Conservation (phyloP, 1,140 invertebrate species). For the Plutomurus gul region DNA sequence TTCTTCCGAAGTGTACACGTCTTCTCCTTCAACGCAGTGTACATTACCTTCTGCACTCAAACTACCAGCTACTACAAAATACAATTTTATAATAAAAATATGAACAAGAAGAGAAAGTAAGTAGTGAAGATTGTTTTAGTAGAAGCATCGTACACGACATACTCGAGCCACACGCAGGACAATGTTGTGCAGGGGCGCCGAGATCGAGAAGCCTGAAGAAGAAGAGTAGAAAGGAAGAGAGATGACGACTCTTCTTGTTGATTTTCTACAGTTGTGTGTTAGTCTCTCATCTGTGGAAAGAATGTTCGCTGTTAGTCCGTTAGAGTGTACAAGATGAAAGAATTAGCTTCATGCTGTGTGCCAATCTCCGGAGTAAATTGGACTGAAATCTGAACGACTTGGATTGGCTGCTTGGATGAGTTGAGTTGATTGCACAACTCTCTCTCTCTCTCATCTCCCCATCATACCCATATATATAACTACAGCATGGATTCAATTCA, state of each 20-base stretch:
- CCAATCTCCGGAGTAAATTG: conserved; percentile 28
- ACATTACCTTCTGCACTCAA: no score
- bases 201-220: neutral
- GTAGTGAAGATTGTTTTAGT: no score
- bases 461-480: neutral
- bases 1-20: neutral
- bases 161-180: no score
- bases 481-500: neutral
- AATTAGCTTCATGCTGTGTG: conserved; percentile 28
- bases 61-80: no score
- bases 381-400: conserved; percentile 24
- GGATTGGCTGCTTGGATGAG: neutral
- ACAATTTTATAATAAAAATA: no score
- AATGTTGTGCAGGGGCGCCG: no score
- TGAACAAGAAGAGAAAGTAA: no score
- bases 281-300: no score
- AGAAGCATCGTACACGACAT: no score
- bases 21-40: no score
- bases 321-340: conserved; percentile 14
- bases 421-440: neutral
- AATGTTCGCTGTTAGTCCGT: neutral
- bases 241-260: neutral
- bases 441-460: no score
- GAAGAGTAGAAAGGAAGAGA: neutral
- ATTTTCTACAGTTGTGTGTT: neutral